Conservation (phyloP, 1,140 invertebrate genomes). For the Dendroctonus ponderosae region DNA sequence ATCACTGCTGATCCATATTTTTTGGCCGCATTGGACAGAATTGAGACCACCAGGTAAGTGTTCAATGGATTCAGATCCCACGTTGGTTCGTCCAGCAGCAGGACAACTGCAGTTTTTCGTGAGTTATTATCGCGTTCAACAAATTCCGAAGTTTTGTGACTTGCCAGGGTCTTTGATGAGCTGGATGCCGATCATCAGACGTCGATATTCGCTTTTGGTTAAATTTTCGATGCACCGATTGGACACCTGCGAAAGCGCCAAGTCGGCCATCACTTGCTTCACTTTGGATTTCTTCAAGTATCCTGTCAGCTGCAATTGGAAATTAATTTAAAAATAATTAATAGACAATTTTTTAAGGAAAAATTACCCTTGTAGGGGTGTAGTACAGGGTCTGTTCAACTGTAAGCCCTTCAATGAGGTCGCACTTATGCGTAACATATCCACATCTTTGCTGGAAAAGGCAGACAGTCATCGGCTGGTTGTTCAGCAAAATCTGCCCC, state of each 20-base stretch:
- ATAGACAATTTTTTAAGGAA: slow-evolving; percentile 1
- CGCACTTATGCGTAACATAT: slow-evolving; percentile 79
- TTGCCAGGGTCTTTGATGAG: slow-evolving; percentile 82
- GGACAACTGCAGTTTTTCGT: slow-evolving; percentile 61
- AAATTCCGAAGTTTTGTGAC: not conserved
- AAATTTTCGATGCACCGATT: slow-evolving; percentile 77
- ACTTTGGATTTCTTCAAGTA: slow-evolving; percentile 73
- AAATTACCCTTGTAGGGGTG: slow-evolving; percentile 68
- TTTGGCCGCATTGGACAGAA: slow-evolving; percentile 87
- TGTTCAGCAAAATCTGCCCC: slow-evolving; percentile 84
- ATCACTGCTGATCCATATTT: slow-evolving; percentile 86
- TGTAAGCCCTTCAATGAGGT: slow-evolving; percentile 79
- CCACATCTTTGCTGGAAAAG: slow-evolving; percentile 82
- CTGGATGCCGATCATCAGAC: slow-evolving; percentile 83
- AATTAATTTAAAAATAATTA: not conserved
- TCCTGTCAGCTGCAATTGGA: slow-evolving; percentile 59
- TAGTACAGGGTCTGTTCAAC: slow-evolving; percentile 83
- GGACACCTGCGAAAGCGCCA: slow-evolving; percentile 83
- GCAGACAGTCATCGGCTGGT: slow-evolving; percentile 72
- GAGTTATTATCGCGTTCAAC: slow-evolving; percentile 5
- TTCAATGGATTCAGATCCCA: slow-evolving; percentile 88
- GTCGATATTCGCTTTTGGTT: slow-evolving; percentile 78
- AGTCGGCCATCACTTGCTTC: slow-evolving; percentile 83
- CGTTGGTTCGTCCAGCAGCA: slow-evolving; percentile 87
- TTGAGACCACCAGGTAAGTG: slow-evolving; percentile 89